These are phyloP conservation scores for Blomia tropicalis DNA, from an alignment of 2,888 invertebrate genomes.

Conservation along the genomic window DNA sequence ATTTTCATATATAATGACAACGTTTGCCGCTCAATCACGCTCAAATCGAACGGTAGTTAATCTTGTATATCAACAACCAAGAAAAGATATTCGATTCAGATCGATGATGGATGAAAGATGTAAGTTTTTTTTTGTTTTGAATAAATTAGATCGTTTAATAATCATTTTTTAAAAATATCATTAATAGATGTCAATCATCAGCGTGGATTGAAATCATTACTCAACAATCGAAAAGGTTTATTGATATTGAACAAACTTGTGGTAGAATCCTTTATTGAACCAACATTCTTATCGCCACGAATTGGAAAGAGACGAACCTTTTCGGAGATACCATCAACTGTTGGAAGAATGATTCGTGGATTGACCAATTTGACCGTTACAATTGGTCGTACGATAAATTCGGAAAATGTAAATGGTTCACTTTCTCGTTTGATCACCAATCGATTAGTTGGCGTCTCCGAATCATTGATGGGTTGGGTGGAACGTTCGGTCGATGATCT, in stretches of 20 bases:
- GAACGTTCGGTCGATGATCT: constrained; percentile 30
- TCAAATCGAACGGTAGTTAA: too few relatives aligned
- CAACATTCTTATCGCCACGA: background rate
- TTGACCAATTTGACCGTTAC: constrained; percentile 4
- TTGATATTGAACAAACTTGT: background rate
- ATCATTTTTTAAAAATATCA: too few relatives aligned
- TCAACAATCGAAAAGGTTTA: background rate
- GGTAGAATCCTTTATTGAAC: background rate
- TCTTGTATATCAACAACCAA: too few relatives aligned
- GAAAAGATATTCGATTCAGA: too few relatives aligned
- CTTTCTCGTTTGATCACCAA: constrained; percentile 25
- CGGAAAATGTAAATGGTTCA: constrained; percentile 14
- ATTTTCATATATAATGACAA: too few relatives aligned
- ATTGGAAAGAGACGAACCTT: background rate
- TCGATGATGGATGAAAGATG: too few relatives aligned
- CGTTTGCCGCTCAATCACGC: too few relatives aligned
- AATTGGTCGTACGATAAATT: constrained; percentile 19
- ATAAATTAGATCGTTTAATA: too few relatives aligned
- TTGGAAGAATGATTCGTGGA: constrained; percentile 2
- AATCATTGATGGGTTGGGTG: constrained; percentile 30
- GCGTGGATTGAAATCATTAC: too few relatives aligned
- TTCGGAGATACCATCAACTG: background rate
- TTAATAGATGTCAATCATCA: too few relatives aligned
- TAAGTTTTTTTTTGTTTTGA: too few relatives aligned
- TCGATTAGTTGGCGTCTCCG: constrained; percentile 28